Conservation (phyloP, 2,113 vertebrate genomes). For the Phasianus colchicus region DNA sequence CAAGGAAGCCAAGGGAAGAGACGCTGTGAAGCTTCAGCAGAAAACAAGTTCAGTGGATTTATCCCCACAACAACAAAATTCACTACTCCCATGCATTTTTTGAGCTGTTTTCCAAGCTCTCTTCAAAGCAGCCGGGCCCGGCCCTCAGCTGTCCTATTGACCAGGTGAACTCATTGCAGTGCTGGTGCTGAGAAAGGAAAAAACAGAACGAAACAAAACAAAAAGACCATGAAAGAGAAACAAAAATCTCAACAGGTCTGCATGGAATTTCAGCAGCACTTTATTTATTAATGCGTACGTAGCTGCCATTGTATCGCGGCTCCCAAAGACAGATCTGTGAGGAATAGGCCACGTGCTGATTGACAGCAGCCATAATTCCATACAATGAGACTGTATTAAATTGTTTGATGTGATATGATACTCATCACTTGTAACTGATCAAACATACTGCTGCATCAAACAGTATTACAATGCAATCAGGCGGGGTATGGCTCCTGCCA, state of each 20-base stretch:
- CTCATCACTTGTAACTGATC: conserved; percentile 82
- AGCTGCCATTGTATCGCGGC: conserved; percentile 64
- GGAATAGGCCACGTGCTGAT: conserved; percentile 78
- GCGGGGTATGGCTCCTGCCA: conserved; percentile 71
- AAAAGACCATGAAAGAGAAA: conserved; percentile 63
- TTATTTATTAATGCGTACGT: conserved; percentile 79
- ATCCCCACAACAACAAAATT: background rate
- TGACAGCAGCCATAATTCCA: conserved; percentile 86
- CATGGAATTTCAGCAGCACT: conserved; percentile 69
- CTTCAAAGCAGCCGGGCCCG: background rate
- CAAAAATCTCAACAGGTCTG: conserved; percentile 76
- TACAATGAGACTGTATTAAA: conserved; percentile 82
- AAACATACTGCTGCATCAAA: conserved; percentile 80
- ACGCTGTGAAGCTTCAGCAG: conserved; percentile 39
- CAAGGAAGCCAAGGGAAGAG: conserved; percentile 54
- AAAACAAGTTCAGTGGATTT: conserved; percentile 57
- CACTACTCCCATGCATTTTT: background rate
- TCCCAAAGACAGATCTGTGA: conserved; percentile 76
- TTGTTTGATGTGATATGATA: conserved; percentile 84
- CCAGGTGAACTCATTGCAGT: background rate
- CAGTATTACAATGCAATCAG: conserved; percentile 72
- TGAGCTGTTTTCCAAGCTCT: background rate
- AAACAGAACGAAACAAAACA: background rate
- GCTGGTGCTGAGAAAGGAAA: background rate
- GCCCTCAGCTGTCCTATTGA: background rate